Conservation (phyloP, 2,113 vertebrate species). For the Triplophysa rosa region DNA sequence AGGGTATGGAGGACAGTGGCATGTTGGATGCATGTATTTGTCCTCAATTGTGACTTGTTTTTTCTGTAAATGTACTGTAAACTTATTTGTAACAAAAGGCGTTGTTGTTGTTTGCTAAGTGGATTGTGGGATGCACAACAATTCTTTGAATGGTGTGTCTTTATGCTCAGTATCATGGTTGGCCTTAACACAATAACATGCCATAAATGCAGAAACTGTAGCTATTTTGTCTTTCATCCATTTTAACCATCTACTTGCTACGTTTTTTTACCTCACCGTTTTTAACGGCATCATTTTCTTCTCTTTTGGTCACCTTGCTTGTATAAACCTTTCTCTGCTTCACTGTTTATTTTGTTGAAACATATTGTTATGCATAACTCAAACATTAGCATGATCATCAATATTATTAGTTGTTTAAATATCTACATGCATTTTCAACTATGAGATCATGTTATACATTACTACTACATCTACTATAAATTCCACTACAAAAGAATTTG, state of each 20-base stretch:
- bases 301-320: neutral
- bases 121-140: neutral
- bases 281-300: neutral
- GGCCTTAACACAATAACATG: neutral
- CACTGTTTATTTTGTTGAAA: neutral
- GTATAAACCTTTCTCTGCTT: neutral
- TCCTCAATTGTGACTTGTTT: neutral
- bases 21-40: slow-evolving; percentile 20
- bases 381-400: neutral
- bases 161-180: slow-evolving; percentile 22
- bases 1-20: slow-evolving; percentile 29
- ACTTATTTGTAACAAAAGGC: neutral
- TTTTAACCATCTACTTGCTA: neutral
- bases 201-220: neutral
- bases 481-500: neutral
- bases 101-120: neutral
- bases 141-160: neutral
- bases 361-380: neutral
- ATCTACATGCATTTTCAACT: neutral
- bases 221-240: neutral
- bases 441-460: neutral
- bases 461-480: neutral
- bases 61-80: neutral
- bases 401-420: neutral
- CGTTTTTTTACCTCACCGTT: neutral